Evolutionary conservation across 2,113 vertebrate genomes (phyloP).

Genomic region (Lepisosteus osseus): DNA sequence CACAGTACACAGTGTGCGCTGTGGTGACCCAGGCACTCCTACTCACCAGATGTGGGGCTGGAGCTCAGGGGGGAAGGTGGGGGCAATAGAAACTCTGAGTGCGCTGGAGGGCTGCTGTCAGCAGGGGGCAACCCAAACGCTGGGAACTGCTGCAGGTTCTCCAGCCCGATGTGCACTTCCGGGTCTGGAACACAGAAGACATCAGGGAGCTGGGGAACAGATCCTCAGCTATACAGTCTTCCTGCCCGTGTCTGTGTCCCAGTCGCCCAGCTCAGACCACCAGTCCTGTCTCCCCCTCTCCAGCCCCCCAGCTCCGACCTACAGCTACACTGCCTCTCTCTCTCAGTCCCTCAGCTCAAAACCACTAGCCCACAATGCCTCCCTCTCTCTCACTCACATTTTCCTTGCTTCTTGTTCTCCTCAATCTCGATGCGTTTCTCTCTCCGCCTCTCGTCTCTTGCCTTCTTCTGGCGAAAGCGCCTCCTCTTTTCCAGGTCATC

Average conservation of each 20-base stretch:
- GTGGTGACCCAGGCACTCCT: neutral
- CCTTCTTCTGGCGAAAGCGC: constrained; percentile 89
- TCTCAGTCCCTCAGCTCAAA: too few species aligned
- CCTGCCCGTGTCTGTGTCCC: too few species aligned
- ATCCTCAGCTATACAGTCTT: too few species aligned
- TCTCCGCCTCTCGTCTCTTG: constrained; percentile 86
- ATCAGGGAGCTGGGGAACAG: neutral
- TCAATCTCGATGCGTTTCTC: constrained; percentile 95
- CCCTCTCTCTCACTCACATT: constrained; percentile 68
- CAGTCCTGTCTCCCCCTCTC: neutral
- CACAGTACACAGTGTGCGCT: neutral
- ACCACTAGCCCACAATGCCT: neutral
- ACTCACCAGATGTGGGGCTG: constrained; percentile 62
- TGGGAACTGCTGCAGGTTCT: constrained; percentile 96
- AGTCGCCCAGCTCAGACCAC: too few species aligned
- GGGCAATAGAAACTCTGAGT: constrained; percentile 50
- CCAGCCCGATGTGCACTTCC: constrained; percentile 92
- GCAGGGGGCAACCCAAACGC: constrained; percentile 77
- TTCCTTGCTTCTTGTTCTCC: constrained; percentile 94
- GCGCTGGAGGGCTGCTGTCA: constrained; percentile 44
- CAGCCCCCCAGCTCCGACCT: neutral
- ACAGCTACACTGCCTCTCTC: neutral
- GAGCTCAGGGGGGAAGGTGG: constrained; percentile 62
- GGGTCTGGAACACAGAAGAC: constrained; percentile 70
- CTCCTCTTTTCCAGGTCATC: constrained; percentile 93